Evolutionary conservation across 2,797 vertebrate species (phyloP), one percentile per base, ranked within the genome.

Genomic region (Sebastes kiyomatsui): DNA sequence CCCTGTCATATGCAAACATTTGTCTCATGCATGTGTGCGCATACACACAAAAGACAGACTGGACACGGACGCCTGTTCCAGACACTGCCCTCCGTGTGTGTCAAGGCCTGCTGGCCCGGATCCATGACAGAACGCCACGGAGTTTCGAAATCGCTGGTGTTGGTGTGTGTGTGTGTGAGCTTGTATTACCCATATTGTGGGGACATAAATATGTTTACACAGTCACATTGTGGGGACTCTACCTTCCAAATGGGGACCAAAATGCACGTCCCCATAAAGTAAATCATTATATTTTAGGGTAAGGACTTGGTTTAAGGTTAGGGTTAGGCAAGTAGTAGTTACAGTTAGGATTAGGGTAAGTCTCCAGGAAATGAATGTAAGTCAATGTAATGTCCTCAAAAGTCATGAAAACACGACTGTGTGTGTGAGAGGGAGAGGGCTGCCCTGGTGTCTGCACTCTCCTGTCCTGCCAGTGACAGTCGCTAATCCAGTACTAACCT

Each of bases 401-500:
- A 49, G 46, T 49, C 46, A 49, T 49, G 46, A 49, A 49, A 49
- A 49, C 46, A 49, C 2, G 3, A 20, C 46, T 20, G 46, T 54
- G 82, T 67, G 89, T 78, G 60, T 72, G 89, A 82, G 79, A 73
- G 71, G 35, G 58, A 64, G 87, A 77, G 71, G 33, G 67, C 84
- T 90, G 92, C 90, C 90, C 89, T 72, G 88, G 80, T 84, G 84
- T 90, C 89, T 89, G 92, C 81, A 66, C 90, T 81, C 88, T 80
- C 87, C 90, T 93, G 91, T 96, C 87, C 82, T 69, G 67, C 58
- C 74, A 72, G 67, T 95, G 95, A 95, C 95, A 94, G 94, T 87
- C 82, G 62, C 93, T 95, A 95, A 96, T 95, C 90, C 93, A 82
- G 83, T 75, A 90, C 93, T 95, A 93, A 95, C 94, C 95, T 92